A percentile compares a stretch with the other conserved stretches of the same genome.
Conservation (phyloP, 2,113 vertebrate genomes). For the Synchiropus splendidus region DNA sequence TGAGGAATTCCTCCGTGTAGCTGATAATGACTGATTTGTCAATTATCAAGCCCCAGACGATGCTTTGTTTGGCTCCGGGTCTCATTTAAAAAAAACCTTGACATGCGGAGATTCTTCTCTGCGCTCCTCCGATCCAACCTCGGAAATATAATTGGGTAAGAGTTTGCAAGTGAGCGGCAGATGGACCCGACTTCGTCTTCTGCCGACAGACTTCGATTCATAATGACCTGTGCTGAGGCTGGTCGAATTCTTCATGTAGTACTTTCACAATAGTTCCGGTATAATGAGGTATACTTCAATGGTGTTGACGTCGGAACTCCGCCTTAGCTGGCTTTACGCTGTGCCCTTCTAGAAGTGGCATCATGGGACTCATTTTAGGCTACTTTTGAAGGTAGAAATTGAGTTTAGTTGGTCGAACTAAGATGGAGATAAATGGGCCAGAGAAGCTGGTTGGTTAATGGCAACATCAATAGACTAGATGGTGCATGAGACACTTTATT, state of each 20-base stretch:
- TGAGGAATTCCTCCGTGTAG: constrained; percentile 16
- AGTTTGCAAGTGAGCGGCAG: constrained; percentile 19
- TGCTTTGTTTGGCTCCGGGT: constrained; percentile 32
- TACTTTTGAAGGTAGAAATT: no score
- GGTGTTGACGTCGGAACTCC: no score
- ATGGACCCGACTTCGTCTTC: constrained; percentile 2
- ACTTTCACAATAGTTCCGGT: no score
- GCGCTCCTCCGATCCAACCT: constrained; percentile 8
- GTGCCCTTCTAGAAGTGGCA: no score
- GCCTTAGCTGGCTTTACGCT: no score
- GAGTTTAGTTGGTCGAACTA: no score
- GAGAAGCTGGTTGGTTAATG: no score
- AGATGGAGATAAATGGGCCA: no score
- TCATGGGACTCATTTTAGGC: no score
- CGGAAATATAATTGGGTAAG: constrained; percentile 46
- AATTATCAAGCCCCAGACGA: constrained; percentile 27
- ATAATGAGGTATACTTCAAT: no score
- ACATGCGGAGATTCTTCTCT: constrained; percentile 9
- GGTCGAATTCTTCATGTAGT: constrained; percentile 19
- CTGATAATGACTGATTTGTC: constrained; percentile 46
- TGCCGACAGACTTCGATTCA: constrained; percentile 35
- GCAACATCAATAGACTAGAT: no score
- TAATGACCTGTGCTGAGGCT: constrained; percentile 31
- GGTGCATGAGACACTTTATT: no score
- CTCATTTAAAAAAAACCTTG: constrained; percentile 34